Evolutionary conservation across 2,888 invertebrate genomes (phyloP), one percentile per base, ranked within the genome.

Genomic region (Mycogona germanica): DNA sequence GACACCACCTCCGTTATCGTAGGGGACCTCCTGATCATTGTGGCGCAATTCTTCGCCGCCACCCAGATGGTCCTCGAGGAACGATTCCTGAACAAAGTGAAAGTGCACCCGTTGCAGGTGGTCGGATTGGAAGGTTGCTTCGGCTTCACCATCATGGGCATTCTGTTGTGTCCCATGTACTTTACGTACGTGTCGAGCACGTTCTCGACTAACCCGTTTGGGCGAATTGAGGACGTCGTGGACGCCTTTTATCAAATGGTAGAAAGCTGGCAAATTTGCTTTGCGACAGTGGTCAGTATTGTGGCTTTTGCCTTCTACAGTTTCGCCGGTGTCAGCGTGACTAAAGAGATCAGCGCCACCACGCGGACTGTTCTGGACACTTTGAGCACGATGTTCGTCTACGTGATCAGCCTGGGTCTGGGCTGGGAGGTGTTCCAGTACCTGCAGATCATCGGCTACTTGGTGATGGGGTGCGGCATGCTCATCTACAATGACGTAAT

Each of bases 41-140:
- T 76, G 70, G 77, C 77, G 3, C 75, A 81, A 71, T 79, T 96
- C 46, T 79, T 96, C 60, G 82, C 83, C 19, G 84, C 92, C 0
- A 77, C 82, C 54, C 93, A 95, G 73, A 91, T 95, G 84, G 91
- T 96, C 0, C 82, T 87, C 58, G 96, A 97, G 70, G 95, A 97
- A 68, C 89, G 88, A 71, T 88, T 81, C 68, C 80, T 96, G 0
- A 74, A 80, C 55, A 81, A 84, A 48, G 75, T 82, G 62, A 87
- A 91, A 70, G 87, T 95, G 46, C 87, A 89, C 0, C 80, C 95
- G 0, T 72, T 96, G 57, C 87, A 89, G 69, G 93, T 88, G 4
- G 87, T 92, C 21, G 95, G 96, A 6, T 89, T 87, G 84, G 93
- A 96, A 76, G 92, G 91, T 72, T 63, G 46, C 19, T 87, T 83